Base-by-base conservation (phyloP, 2,888 invertebrate species). In the Microctonus brassicae region DNA sequence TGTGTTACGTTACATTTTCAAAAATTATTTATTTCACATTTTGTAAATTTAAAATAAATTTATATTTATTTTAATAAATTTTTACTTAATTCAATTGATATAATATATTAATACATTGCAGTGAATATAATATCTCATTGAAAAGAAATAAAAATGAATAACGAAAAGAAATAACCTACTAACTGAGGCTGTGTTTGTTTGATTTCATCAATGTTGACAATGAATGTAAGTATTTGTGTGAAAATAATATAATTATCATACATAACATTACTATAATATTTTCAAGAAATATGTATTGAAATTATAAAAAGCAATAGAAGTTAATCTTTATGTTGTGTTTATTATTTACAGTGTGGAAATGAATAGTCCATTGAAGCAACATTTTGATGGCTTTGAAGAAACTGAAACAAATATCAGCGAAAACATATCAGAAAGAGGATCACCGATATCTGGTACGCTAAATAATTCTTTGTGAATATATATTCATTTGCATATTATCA, bases 361-460 rank as follows among this genome's bases (percentile, higher is more conserved):
- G 86, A 87, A 84, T 84, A 85, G 83, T 83, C 80, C 85, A 82
- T 85, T 87, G 82, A 84, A 86, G 79, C 84, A 83, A 78, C 83
- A 86, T 80, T 85, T 86, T 78, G 80, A 83, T 78, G 84, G 81
- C 77, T 87, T 83, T 80, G 79, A 81, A 84, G 63, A 76, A 73
- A 55, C 72, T 69, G 67, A 63, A 72, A 62, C 52, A 20, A 53
- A 69, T 24, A 66, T 75, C 24, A 64, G 75, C 24, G 78, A 77
- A 47, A 77, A 79, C 73, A 77, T 79, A 61, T 66, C 79, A 69
- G 75, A 79, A 58, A 80, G 81, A 29, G 73, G 79, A 70, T 79
- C 82, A 69, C 77, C 82, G 73, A 80, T 80, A 75, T 81, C 83
- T 73, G 84, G 87, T 87, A 80, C 72, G 84, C 68, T 13, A 55